These are phyloP conservation scores for Poeciliopsis presidionis DNA, from an alignment of 2,797 vertebrate species.

Conservation along the genomic window DNA sequence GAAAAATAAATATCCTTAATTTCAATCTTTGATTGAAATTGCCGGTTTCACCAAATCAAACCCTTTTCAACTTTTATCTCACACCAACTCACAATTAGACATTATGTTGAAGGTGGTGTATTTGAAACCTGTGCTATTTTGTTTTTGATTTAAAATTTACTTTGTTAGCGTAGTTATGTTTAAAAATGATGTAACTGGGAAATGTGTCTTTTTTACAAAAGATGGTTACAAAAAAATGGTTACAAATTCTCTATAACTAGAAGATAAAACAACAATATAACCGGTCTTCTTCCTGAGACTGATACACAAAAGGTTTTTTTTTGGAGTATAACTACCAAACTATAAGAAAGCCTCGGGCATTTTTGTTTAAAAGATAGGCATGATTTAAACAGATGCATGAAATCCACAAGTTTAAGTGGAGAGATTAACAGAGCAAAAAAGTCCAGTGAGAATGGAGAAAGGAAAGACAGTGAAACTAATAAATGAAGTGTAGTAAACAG, in stretches of 20 bases:
- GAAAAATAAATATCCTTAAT: neutral
- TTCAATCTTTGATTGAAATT: neutral
- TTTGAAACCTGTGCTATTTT: neutral
- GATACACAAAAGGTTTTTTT: constrained; percentile 15
- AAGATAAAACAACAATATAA: neutral
- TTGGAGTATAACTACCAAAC: constrained; percentile 45
- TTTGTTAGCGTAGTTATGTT: neutral
- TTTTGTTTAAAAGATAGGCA: constrained; percentile 12
- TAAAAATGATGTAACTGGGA: neutral
- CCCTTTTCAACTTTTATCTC: neutral
- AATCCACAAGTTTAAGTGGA: constrained; percentile 21
- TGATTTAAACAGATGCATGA: constrained; percentile 17
- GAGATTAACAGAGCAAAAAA: constrained; percentile 31
- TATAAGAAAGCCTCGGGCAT: constrained; percentile 36
- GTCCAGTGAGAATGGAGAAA: constrained; percentile 10
- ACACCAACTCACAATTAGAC: neutral
- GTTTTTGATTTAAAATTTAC: neutral
- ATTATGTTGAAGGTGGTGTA: neutral
- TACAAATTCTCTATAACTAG: neutral
- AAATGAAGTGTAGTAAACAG: constrained; percentile 52
- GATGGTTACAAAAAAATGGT: neutral
- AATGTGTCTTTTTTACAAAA: neutral
- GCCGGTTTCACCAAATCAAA: neutral
- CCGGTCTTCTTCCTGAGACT: constrained; percentile 1
- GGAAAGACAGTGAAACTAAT: constrained; percentile 32